Evolutionary conservation across 2,888 invertebrate species (phyloP).

Genomic region (Lingula anatina): DNA sequence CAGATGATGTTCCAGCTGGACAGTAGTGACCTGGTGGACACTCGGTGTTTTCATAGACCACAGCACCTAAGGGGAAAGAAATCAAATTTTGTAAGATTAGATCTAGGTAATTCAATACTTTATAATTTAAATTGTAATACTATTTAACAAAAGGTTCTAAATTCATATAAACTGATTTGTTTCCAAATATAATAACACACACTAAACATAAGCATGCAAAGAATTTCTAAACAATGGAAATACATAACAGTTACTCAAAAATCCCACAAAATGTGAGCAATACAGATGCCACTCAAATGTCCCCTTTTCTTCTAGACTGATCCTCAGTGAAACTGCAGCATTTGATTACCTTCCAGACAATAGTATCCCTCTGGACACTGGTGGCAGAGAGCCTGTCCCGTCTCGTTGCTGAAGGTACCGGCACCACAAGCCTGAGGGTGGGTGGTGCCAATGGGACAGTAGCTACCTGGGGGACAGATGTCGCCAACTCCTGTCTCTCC

Average conservation of each 20-base stretch:
- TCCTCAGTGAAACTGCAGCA: too few species aligned
- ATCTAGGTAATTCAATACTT: not conserved
- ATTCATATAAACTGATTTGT: too few species aligned
- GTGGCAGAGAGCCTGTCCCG: conserved; percentile 29
- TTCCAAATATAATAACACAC: too few species aligned
- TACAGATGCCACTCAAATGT: too few species aligned
- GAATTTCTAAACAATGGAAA: too few species aligned
- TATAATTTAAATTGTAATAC: too few species aligned
- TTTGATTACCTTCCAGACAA: conserved; percentile 36
- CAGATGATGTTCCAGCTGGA: conserved; percentile 28
- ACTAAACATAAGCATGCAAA: too few species aligned
- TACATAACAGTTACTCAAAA: too few species aligned
- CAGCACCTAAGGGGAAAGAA: conserved; percentile 22
- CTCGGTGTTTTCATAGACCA: conserved; percentile 26
- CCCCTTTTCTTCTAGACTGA: too few species aligned
- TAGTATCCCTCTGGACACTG: conserved; percentile 44
- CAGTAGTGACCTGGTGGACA: conserved; percentile 45
- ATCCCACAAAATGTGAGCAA: too few species aligned
- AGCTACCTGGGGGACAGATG: conserved; percentile 35
- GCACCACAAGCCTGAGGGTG: conserved; percentile 34
- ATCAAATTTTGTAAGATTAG: too few species aligned
- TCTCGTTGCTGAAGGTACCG: conserved; percentile 33
- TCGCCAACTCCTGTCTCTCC: conserved; percentile 41
- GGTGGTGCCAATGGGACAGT: conserved; percentile 35
- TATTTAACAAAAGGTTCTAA: too few species aligned